Percentiles rank a stretch among this genome's conserved stretches.
These are phyloP conservation scores for Nannoperca australis DNA, from an alignment of 2,797 vertebrate species.

Conservation along the genomic window DNA sequence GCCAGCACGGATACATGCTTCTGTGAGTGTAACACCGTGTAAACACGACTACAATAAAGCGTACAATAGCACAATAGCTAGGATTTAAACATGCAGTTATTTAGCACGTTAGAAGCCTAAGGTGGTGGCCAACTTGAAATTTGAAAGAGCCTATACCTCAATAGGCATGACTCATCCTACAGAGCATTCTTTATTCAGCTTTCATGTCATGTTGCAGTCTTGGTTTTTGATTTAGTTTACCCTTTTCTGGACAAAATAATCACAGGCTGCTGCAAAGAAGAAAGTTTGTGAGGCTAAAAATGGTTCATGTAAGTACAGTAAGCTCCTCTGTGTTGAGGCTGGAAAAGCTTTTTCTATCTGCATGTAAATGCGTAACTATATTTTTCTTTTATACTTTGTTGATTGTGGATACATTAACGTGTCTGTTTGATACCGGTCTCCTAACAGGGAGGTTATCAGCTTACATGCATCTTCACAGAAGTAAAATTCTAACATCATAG, in stretches of 20 bases:
- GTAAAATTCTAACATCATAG: not conserved
- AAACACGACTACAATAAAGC: not conserved
- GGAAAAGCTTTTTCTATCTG: conserved; percentile 3
- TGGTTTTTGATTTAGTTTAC: not conserved
- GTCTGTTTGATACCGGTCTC: not conserved
- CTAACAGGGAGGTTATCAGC: not conserved
- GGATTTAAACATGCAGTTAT: not conserved
- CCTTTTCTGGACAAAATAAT: not conserved
- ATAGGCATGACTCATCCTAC: not conserved
- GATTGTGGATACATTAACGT: not conserved
- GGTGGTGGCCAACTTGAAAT: not conserved
- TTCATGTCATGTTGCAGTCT: not conserved
- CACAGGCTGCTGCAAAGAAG: not conserved
- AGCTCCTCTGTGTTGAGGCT: not conserved
- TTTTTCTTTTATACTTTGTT: not conserved
- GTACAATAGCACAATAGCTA: not conserved
- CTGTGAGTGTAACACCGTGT: conserved; percentile 84
- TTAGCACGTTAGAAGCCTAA: not conserved
- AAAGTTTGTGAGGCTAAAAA: not conserved
- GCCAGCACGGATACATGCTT: conserved; percentile 89
- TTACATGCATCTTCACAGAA: not conserved
- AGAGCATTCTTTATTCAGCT: not conserved
- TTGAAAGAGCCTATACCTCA: not conserved
- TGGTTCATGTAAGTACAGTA: not conserved
- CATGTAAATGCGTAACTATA: not conserved